Base-by-base conservation (phyloP, 92 coral and sea anemone species). In the Porites evermanni region DNA sequence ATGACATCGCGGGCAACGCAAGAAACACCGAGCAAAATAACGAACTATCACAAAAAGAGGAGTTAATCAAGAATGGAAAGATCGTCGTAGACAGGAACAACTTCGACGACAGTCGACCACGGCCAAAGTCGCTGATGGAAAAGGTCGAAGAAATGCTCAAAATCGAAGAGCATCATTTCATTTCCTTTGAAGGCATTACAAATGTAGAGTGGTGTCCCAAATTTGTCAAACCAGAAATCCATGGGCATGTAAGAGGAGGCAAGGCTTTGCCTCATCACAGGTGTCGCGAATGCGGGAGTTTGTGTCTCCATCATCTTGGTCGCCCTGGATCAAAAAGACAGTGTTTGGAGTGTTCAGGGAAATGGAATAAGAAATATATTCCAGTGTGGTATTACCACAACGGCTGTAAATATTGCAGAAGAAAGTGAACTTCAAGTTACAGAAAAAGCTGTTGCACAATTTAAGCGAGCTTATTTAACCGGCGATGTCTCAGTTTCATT, bases 371-470 rank as follows among this genome's bases (percentile, higher is more conserved):
- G 26, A 24, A 24, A 24, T 24, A 24, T 24, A 24, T 24, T 24
- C 92, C 92, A 5, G 74, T 54, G 11, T 89, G 92, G 92, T 89
- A 89, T 72, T 89, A 76, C 75, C 92, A 89, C 79, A 61, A 26
- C 53, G 44, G 84, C 60, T 89, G 92, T 70, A 83, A 83, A 76
- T 77, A 24, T 24, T 24, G 26, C 26, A 24, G 26, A 24, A 24
- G 26, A 24, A 24, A 24, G 26, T 24, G 26, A 83, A 24, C 26
- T 24, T 24, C 26, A 24, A 24, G 26, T 84, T 89, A 88, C 61
- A 11, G 84, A 3, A 64, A 51, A 51, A 50, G 29, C 6, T 79
- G 60, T 24, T 24, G 26, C 26, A 24, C 26, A 24, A 24, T 24
- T 24, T 24, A 24, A 24, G 26, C 26, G 26, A 24, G 26, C 26